Percentiles rank a stretch among this genome's conserved stretches.
Conservation (phyloP, 2,797 vertebrate species). For the Ctenopoma kingsleyae region DNA sequence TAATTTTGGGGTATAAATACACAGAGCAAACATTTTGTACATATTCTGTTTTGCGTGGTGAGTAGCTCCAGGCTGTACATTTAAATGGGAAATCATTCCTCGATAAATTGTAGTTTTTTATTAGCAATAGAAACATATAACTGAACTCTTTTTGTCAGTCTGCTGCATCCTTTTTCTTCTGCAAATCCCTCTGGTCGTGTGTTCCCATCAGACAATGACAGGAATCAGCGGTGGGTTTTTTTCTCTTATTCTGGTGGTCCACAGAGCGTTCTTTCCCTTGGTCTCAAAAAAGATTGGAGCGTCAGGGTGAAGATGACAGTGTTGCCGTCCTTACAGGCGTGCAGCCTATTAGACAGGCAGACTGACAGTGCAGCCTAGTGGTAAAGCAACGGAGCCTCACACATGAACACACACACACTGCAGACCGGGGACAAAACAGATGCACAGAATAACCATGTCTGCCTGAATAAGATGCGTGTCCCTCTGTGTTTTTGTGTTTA, state of each 20-base stretch:
- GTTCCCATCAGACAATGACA: conserved; percentile 37
- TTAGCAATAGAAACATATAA: conserved; percentile 14
- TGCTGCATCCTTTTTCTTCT: not conserved
- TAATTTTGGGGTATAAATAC: conserved; percentile 1
- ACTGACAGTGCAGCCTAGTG: conserved; percentile 82
- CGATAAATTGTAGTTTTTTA: not conserved
- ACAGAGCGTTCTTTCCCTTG: conserved; percentile 39
- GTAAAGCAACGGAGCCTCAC: conserved; percentile 66
- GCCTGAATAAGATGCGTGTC: conserved; percentile 17
- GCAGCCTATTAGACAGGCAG: conserved; percentile 73
- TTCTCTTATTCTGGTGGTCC: conserved; percentile 41
- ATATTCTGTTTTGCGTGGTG: not conserved
- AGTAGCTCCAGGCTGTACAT: conserved; percentile 14
- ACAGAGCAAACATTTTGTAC: conserved; percentile 6
- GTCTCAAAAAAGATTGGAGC: conserved; percentile 46
- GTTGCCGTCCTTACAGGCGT: conserved; percentile 54
- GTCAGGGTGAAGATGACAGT: conserved; percentile 57
- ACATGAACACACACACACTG: conserved; percentile 61
- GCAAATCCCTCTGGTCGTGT: conserved; percentile 30
- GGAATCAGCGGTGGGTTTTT: conserved; percentile 38
- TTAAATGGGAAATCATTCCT: conserved; percentile 5
- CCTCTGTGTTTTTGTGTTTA: conserved; percentile 13
- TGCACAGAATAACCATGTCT: conserved; percentile 38
- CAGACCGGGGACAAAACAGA: conserved; percentile 46
- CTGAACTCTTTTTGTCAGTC: conserved; percentile 20